phyloP scores from a whole-genome alignment of 2,888 invertebrate species.

The Hirudinaria manillensis region DNA sequence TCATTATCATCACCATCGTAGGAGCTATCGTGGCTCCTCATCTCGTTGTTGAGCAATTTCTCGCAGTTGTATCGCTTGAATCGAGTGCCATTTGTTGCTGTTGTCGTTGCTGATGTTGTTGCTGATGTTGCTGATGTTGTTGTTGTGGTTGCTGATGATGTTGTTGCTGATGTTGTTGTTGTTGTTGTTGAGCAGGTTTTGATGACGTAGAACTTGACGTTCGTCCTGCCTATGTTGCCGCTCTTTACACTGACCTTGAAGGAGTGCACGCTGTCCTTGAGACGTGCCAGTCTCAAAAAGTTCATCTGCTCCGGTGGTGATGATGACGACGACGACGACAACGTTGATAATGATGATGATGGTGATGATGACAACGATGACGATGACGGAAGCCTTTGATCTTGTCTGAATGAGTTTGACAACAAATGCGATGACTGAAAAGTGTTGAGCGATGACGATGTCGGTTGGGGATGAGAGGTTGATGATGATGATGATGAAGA shows the following conservation, averaged over 20 bases:
- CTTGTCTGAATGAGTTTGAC: neutral
- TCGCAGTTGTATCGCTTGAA: neutral
- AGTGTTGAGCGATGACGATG: neutral
- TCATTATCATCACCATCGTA: neutral
- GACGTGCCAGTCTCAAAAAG: neutral
- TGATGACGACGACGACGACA: conserved; percentile 7
- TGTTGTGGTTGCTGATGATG: too few relatives aligned
- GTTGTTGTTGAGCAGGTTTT: neutral
- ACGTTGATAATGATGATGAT: conserved; percentile 16
- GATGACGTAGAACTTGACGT: neutral
- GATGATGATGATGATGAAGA: conserved; percentile 12
- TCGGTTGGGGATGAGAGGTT: neutral
- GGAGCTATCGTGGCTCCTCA: neutral
- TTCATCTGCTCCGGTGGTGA: neutral
- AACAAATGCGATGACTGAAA: neutral
- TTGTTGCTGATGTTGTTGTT: too few relatives aligned
- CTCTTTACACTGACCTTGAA: conserved; percentile 1
- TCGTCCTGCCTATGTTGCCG: neutral
- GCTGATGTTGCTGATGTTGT: too few relatives aligned
- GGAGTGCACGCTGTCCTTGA: neutral
- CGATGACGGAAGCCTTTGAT: conserved; percentile 6
- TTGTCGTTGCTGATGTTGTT: too few relatives aligned
- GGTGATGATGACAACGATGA: conserved; percentile 18
- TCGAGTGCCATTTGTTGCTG: too few relatives aligned
- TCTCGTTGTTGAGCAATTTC: neutral